A percentile compares a stretch with the other conserved stretches of the same genome.
phyloP scores from a whole-genome alignment of 2,797 vertebrate species.

The Loriculus beryllinus region DNA sequence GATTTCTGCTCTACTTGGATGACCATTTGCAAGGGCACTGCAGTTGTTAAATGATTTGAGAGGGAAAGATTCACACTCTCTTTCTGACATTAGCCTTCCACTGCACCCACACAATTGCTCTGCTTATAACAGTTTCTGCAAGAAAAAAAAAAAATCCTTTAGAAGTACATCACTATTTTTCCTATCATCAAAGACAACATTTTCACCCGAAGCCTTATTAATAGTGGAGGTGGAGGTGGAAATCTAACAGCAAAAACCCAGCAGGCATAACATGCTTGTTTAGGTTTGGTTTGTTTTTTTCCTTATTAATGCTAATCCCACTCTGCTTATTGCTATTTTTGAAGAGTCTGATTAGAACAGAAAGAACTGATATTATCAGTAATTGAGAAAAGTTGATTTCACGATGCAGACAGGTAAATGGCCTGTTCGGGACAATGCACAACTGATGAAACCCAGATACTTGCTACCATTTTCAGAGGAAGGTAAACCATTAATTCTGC shows the following conservation, averaged over 20 bases:
- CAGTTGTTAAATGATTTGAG: neutral
- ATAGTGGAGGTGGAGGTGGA: neutral
- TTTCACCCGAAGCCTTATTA: slow-evolving; percentile 37
- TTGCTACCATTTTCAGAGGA: neutral
- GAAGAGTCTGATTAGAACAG: neutral
- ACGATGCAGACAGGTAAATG: neutral
- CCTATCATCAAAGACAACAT: slow-evolving; percentile 10
- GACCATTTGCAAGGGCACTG: neutral
- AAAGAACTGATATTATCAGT: neutral
- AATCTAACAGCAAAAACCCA: neutral
- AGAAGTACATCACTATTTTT: neutral
- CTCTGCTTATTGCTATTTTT: neutral
- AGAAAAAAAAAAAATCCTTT: neutral
- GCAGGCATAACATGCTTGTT: neutral
- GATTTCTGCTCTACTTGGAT: neutral
- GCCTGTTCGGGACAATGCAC: neutral
- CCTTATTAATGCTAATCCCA: neutral
- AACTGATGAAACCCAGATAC: neutral
- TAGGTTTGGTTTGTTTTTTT: neutral
- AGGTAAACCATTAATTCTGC: neutral
- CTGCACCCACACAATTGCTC: neutral
- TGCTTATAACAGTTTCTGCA: neutral
- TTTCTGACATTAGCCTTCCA: neutral
- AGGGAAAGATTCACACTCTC: neutral
- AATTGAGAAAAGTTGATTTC: slow-evolving; percentile 32